Base-by-base conservation (phyloP, 2,888 invertebrate species). In the Stenolophus ochropezus region DNA sequence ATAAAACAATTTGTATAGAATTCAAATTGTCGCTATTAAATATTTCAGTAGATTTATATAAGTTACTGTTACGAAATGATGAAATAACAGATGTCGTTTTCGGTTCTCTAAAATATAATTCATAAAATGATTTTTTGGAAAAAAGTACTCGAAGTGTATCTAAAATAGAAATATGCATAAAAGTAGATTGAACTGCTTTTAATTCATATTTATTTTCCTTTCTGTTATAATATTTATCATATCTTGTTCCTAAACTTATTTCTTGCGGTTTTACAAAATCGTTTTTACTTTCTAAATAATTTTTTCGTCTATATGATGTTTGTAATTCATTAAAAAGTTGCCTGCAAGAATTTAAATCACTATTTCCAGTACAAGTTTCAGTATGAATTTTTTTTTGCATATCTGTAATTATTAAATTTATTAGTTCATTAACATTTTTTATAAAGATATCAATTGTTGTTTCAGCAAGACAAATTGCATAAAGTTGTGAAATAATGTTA, bases 1-100 rank as follows among this genome's bases (percentile, higher is more conserved):
- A 49, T 49, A 49, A 49, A 49, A 49, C 47, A 49, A 49, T 49
- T 49, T 49, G 47, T 49, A 49, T 49, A 49, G 47, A 49, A 11
- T 49, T 49, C 11, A 8, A 33, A 33, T 49, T 11, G 3, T 3
- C 11, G 11, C 47, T 49, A 49, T 49, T 49, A 49, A 49, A 49
- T 49, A 49, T 49, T 49, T 49, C 47, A 14, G 47, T 49, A 11
- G 2, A 5, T 49, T n/a, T 49, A 49, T 14, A 49, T 49, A 49
- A 49, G 11, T 49, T 49, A 49, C 47, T 49, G 14, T 49, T 11
- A 49, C 47, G 47, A 14, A 49, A 49, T 11, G 47, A 49, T 49
- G 47, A 49, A 49, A 49, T 11, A 49, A 5, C 3, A 49, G n/a
- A 49, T 5, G 47, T 5, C 2, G 3, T 5, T 5, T 49, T 49